A percentile compares a stretch with the other conserved stretches of the same genome.
phyloP scores from a whole-genome alignment of 2,888 invertebrate species.

The Hydraecia micacea region DNA sequence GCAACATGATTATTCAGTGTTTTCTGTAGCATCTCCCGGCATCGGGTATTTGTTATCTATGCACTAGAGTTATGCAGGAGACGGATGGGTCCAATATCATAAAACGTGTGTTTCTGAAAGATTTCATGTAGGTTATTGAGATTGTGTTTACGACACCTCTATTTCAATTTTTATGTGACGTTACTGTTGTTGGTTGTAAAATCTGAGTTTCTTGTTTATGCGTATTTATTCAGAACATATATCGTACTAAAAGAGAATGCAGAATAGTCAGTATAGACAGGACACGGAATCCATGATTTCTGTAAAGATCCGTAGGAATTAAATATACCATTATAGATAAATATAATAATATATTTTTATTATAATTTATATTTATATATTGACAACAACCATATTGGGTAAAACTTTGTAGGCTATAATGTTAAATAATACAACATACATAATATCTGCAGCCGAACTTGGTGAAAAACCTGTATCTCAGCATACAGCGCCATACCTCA shows the following conservation, averaged over 20 bases:
- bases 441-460: no score
- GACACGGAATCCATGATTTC: background rate
- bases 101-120: constrained; percentile 49
- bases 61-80: constrained; percentile 63
- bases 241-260: background rate
- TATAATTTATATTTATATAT: no score
- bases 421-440: background rate
- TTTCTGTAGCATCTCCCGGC: constrained; percentile 61
- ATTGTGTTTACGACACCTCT: constrained; percentile 18
- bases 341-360: no score
- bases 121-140: constrained; percentile 37
- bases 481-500: no score
- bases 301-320: background rate
- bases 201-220: background rate
- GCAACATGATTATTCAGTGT: constrained; percentile 71
- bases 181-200: constrained; percentile 18
- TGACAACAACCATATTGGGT: no score
- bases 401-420: background rate
- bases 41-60: constrained; percentile 69
- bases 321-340: background rate
- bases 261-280: background rate
- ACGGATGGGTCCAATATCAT: constrained; percentile 59
- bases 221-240: background rate
- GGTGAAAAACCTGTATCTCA: no score
- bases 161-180: constrained; percentile 24